Evolutionary conservation across 2,888 invertebrate genomes (phyloP), one percentile per base, ranked within the genome.

Genomic region (Sycophila texana): DNA sequence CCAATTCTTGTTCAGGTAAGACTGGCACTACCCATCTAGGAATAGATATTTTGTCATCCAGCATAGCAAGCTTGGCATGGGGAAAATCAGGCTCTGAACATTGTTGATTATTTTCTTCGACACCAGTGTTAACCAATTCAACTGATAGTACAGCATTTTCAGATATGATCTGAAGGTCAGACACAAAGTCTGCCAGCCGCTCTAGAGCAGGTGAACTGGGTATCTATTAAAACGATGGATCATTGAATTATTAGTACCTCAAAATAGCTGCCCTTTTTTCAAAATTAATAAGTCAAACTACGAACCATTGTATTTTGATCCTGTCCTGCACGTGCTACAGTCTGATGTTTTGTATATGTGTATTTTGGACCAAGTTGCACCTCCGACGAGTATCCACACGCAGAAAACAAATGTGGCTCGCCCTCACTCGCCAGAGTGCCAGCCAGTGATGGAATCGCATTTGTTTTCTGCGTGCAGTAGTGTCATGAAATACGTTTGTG

Each of bases 11-110:
- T 87, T 98, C 98, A 14, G 99, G 98, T 87, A 99, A 92, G 73
- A 99, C 99, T 53, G 99, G 99, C 72, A 99, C 98, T 82, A 99
- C 97, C 99, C 99, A 99, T 87, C 98, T 93, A 79, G 98, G 95
- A 92, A 96, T 95, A 86, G 97, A 97, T 89, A 99, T 98, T 93
- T 98, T 98, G 90, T 98, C 98, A 92, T 98, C 98, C 86, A 99
- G 92, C 86, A 95, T 94, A 84, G 95, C 94, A 89, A 99, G 92
- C 91, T 98, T 97, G 70, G 94, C 94, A 88, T 95, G 93, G 82
- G 98, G 98, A 93, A 98, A 99, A 83, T 94, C 93, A n/a, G 93
- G 93, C 85, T 93, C 93, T 18, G 86, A 84, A 70, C 88, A 89
- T 79, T 92, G 91, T 82, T 91, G 87, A 82, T 83, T 85, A 70